A percentile compares a stretch with the other conserved stretches of the same genome.
These are phyloP conservation scores for Xerus rutilus DNA, from an alignment of 2,797 vertebrate species.

Conservation along the genomic window DNA sequence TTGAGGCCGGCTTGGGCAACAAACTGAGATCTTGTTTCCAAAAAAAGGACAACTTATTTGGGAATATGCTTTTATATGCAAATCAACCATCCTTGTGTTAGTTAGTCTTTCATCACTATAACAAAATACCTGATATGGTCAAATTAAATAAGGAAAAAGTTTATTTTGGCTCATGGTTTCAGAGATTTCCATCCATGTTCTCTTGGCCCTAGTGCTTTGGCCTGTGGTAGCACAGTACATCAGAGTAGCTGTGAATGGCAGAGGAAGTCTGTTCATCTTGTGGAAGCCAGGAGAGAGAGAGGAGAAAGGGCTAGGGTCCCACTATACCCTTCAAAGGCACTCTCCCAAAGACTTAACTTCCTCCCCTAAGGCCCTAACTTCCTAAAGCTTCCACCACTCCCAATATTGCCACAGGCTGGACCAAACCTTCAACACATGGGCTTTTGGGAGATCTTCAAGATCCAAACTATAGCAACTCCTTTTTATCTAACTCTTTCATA, in stretches of 20 bases:
- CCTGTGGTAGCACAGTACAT: background rate
- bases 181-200: too few species aligned
- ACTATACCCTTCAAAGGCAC: background rate
- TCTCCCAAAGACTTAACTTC: background rate
- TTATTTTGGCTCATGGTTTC: background rate
- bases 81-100: background rate
- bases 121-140: background rate
- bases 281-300: background rate
- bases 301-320: too few species aligned
- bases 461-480: background rate
- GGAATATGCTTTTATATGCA: background rate
- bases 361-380: background rate
- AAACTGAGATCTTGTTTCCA: background rate
- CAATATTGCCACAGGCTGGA: background rate
- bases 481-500: background rate
- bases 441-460: background rate
- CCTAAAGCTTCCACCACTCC: background rate
- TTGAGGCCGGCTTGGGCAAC: background rate
- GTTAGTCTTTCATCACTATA: background rate
- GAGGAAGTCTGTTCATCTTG: background rate
- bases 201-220: background rate
- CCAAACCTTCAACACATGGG: background rate
- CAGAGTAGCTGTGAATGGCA: background rate
- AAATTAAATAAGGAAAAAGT: background rate
- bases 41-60: background rate